Evolutionary conservation across 2,113 vertebrate genomes (phyloP).

Genomic region (Microtus pennsylvanicus): DNA sequence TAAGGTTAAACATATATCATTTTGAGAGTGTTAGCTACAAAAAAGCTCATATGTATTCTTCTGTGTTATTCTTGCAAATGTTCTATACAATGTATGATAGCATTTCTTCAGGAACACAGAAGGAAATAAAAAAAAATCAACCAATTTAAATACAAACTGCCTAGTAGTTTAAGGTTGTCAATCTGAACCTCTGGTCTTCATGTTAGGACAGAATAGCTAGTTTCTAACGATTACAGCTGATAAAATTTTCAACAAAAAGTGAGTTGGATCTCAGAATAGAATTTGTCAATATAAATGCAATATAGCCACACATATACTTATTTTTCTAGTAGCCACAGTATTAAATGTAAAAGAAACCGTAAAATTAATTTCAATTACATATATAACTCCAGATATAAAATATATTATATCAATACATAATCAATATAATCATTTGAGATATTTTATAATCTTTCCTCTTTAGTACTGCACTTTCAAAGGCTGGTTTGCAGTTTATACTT

Average conservation of each 20-base stretch:
- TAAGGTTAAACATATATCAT: slow-evolving; percentile 71
- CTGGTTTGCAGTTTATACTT: not conserved
- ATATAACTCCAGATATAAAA: slow-evolving; percentile 16
- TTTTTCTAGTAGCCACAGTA: slow-evolving; percentile 10
- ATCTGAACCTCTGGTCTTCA: slow-evolving; percentile 33
- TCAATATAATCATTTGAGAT: not conserved
- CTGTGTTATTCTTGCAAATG: slow-evolving; percentile 69
- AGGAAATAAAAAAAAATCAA: slow-evolving; percentile 32
- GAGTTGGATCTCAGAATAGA: not conserved
- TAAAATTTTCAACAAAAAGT: not conserved
- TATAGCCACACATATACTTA: not conserved
- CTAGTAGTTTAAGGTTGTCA: not conserved
- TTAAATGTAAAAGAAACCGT: not conserved
- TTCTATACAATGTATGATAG: slow-evolving; percentile 18
- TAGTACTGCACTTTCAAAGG: slow-evolving; percentile 3
- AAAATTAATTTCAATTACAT: slow-evolving; percentile 1
- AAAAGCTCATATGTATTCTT: slow-evolving; percentile 59
- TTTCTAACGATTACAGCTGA: not conserved
- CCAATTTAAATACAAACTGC: slow-evolving; percentile 14
- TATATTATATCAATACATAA: not conserved
- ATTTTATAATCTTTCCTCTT: not conserved
- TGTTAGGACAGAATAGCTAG: not conserved
- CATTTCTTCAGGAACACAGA: slow-evolving; percentile 43
- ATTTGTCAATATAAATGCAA: slow-evolving; percentile 1
- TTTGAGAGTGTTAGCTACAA: slow-evolving; percentile 54